phyloP scores from a whole-genome alignment of 1,140 invertebrate genomes.

The Formica selysi region DNA sequence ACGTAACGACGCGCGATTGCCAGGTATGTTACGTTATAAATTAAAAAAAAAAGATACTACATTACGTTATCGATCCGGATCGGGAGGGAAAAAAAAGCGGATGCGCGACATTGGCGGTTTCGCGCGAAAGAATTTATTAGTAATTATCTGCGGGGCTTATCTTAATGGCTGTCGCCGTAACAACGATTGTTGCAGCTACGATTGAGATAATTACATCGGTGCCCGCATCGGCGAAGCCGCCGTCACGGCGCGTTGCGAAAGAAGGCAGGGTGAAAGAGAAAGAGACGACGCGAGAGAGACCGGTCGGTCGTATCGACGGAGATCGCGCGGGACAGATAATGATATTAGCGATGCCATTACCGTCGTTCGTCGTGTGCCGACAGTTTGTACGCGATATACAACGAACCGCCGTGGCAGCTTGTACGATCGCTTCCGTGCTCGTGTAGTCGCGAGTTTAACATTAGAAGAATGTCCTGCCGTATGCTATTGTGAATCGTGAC shows the following conservation, averaged over 20 bases:
- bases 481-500: background rate
- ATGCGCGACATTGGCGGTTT: slow-evolving; percentile 9
- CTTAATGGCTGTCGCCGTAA: slow-evolving; percentile 43
- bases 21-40: background rate
- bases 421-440: background rate
- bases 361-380: slow-evolving; percentile 26
- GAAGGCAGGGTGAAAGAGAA: slow-evolving; percentile 45
- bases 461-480: background rate
- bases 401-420: background rate
- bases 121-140: slow-evolving; percentile 49
- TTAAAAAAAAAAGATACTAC: background rate
- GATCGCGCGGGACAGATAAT: slow-evolving; percentile 56
- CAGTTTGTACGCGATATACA: slow-evolving; percentile 13
- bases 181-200: slow-evolving; percentile 53
- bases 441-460: background rate
- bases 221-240: slow-evolving; percentile 22
- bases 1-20: background rate
- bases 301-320: slow-evolving; percentile 27
- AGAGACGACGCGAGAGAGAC: slow-evolving; percentile 18
- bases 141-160: slow-evolving; percentile 46
- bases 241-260: slow-evolving; percentile 51
- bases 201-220: slow-evolving; percentile 61
- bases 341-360: slow-evolving; percentile 48
- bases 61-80: background rate
- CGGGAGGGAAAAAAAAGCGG: background rate